phyloP scores from a whole-genome alignment of 1,140 invertebrate genomes.

The Acromyrmex heyeri region DNA sequence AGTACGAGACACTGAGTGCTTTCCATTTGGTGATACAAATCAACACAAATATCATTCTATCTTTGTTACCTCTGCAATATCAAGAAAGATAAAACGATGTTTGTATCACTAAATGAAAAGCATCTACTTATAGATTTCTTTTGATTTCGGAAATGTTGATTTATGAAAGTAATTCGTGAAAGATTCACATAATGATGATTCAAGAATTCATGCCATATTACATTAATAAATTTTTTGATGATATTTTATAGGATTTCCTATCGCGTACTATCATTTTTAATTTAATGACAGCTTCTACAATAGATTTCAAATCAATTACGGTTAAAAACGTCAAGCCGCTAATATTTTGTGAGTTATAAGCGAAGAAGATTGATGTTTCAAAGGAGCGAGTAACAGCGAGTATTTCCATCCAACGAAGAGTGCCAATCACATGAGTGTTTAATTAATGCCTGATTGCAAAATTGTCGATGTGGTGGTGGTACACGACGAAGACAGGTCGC shows the following conservation, averaged over 20 bases:
- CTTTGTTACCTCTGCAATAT: no score
- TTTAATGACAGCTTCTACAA: neutral
- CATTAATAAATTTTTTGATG: neutral
- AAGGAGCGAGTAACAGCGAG: neutral
- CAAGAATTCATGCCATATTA: neutral
- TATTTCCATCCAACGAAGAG: neutral
- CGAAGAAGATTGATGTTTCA: neutral
- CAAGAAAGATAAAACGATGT: no score
- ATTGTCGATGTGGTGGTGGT: neutral
- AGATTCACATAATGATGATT: neutral
- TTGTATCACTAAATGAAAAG: no score
- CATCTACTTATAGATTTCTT: neutral
- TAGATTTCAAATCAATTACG: constrained; percentile 6
- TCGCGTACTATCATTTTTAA: neutral
- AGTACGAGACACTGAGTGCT: neutral
- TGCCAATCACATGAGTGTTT: constrained; percentile 16
- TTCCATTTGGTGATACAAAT: no score
- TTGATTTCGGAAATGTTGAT: neutral
- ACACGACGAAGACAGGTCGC: neutral
- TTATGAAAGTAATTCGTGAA: neutral
- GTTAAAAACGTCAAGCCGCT: neutral
- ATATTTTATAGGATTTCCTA: neutral
- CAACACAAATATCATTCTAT: no score
- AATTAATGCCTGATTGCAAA: constrained; percentile 20
- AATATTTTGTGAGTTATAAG: neutral